Evolutionary conservation across 1,140 invertebrate species (phyloP).

Genomic region (Drosophila nigromelanica): DNA sequence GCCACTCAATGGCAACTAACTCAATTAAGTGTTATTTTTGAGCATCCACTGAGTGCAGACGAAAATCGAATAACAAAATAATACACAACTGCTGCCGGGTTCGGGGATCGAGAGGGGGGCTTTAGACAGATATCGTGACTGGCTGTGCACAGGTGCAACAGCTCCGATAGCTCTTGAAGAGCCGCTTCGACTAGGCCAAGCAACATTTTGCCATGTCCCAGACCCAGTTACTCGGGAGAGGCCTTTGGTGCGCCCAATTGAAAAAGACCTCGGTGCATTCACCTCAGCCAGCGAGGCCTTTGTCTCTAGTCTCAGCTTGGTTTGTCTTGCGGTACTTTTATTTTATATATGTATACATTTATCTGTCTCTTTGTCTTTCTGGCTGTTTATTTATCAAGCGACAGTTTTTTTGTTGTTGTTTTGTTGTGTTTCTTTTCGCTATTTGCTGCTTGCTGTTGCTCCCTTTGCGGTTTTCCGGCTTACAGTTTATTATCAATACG

Average conservation of each 20-base stretch:
- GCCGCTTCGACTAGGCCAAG: constrained; percentile 54
- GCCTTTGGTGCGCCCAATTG: constrained; percentile 37
- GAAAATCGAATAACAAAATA: too few species aligned
- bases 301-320: constrained; percentile 45
- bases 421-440: constrained; percentile 7
- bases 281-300: constrained; percentile 43
- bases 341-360: constrained; percentile 25
- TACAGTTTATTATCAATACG: constrained; percentile 47
- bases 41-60: too few species aligned
- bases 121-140: background rate
- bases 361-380: constrained; percentile 21
- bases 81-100: too few species aligned
- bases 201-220: constrained; percentile 59
- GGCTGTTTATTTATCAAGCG: constrained; percentile 36
- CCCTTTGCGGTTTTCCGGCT: constrained; percentile 70
- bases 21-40: constrained; percentile 20
- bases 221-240: constrained; percentile 39
- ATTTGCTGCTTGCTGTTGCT: constrained; percentile 25
- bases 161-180: constrained; percentile 42
- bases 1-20: constrained; percentile 28
- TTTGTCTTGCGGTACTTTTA: constrained; percentile 67
- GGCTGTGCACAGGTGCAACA: constrained; percentile 51
- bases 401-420: constrained; percentile 55
- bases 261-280: constrained; percentile 57
- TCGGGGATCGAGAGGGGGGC: too few species aligned